A percentile compares a stretch with the other conserved stretches of the same genome.
These are phyloP conservation scores for Tupaia chinensis DNA, from an alignment of 2,113 vertebrate species.

Conservation along the genomic window DNA sequence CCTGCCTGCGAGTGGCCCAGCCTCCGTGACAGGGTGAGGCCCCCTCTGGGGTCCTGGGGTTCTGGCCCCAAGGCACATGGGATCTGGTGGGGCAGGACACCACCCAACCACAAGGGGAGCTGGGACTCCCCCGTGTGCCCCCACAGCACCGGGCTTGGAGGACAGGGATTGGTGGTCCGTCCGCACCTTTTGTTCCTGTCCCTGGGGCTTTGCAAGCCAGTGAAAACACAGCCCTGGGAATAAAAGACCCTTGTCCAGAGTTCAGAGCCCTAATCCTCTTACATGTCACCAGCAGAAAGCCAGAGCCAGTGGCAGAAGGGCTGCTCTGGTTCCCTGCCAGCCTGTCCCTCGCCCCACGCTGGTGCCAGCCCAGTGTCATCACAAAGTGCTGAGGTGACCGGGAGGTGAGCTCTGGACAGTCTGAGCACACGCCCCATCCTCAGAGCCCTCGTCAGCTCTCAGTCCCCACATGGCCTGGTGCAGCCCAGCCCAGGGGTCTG, in stretches of 20 bases:
- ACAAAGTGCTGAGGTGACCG: neutral
- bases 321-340: conserved; percentile 64
- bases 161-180: neutral
- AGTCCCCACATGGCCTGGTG: rapidly evolving
- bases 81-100: neutral
- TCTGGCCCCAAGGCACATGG: too few species aligned
- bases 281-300: conserved; percentile 72
- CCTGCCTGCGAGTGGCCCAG: neutral
- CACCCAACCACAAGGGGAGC: neutral
- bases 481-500: too few species aligned
- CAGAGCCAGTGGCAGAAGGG: neutral
- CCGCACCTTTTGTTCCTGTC: conserved; percentile 22
- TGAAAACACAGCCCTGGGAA: conserved; percentile 63
- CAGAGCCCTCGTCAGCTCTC: rapidly evolving
- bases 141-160: neutral
- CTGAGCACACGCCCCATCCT: rapidly evolving
- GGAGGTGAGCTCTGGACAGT: neutral
- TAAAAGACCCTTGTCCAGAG: conserved; percentile 85
- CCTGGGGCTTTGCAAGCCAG: conserved; percentile 45
- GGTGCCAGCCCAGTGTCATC: conserved; percentile 67
- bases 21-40: neutral
- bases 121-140: neutral
- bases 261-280: conserved; percentile 78
- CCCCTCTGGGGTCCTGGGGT: neutral
- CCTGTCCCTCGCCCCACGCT: conserved; percentile 13